These are phyloP conservation scores for Oophaga sylvatica DNA, from an alignment of 2,797 vertebrate species.

Conservation along the genomic window DNA sequence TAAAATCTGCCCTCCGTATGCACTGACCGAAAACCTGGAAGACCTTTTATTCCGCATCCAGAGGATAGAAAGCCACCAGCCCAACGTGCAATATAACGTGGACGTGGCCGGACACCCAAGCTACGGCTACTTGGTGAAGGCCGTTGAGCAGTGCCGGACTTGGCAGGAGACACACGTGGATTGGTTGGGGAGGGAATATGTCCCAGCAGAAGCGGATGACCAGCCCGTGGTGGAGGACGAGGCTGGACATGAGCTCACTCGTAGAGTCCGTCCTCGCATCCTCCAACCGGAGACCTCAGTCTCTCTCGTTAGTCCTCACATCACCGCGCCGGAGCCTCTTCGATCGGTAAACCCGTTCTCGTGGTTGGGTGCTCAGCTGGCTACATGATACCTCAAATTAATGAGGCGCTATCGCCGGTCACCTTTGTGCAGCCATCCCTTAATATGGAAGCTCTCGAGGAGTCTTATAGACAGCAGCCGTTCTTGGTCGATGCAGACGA, in stretches of 20 bases:
- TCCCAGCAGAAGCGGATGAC: conserved; percentile 69
- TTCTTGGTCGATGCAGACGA: background rate
- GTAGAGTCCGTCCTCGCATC: background rate
- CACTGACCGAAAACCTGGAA: conserved; percentile 91
- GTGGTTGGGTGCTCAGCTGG: background rate
- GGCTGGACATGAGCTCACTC: background rate
- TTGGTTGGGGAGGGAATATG: conserved; percentile 87
- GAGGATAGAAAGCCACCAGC: conserved; percentile 88
- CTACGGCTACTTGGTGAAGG: conserved; percentile 78
- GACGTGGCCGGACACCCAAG: conserved; percentile 79
- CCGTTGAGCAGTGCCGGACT: conserved; percentile 79
- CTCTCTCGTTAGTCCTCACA: conserved; percentile 63
- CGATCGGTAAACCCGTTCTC: background rate
- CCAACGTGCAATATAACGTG: conserved; percentile 81
- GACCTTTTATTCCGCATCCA: conserved; percentile 91
- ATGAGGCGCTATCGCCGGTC: background rate
- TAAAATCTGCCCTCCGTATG: conserved; percentile 82
- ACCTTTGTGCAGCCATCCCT: background rate
- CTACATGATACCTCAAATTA: background rate
- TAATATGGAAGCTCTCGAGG: background rate
- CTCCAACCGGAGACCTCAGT: background rate
- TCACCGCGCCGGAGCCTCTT: conserved; percentile 57
- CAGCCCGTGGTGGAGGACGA: conserved; percentile 32
- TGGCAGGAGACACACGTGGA: conserved; percentile 81
- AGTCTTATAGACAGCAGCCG: conserved; percentile 1